Evolutionary conservation across 2,797 vertebrate genomes (phyloP), one percentile per base, ranked within the genome.

Genomic region (Gambelia wislizenii): DNA sequence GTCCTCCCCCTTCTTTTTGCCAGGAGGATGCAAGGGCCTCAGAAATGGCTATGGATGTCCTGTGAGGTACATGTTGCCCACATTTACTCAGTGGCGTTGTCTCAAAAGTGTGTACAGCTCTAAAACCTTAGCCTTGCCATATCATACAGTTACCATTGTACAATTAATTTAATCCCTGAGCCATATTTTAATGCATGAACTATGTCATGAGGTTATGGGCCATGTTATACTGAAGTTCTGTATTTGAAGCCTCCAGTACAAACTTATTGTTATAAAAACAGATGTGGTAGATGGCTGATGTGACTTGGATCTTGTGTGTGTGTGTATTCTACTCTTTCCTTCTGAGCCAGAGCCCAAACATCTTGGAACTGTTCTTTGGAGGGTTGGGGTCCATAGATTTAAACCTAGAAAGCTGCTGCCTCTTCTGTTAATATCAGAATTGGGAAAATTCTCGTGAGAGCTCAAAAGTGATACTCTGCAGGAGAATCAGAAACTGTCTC

Each of bases 81-180:
- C 61, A 64, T 64, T 61, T 22, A 25, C 25, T 83, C 12, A 75
- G 9, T 59, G 75, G 16, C 85, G 4, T 80, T 84, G 44, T 81
- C 91, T n/a, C 44, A 89, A 81, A 69, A 87, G 82, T 52, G 82
- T 88, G 42, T 18, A 16, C 83, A 27, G 80, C 39, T 86, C 13
- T n/a, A n/a, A n/a, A n/a, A n/a, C n/a, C n/a, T n/a, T n/a, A 59
- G 47, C 64, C 72, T 59, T 91, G 22, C 85, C 91, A 78, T 92
- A 92, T 91, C 79, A 91, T 6, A n/a, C n/a, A 47, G 78, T n/a
- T 91, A 44, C 80, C 90, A 49, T 76, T 91, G 70, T 83, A 52
- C 25, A 25, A n/a, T 77, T 70, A 87, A 82, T 91, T 90, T 93
- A 92, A 91, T 90, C 44, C 82, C 69, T 54, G 72, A 92, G 85